Base-by-base conservation (phyloP, 2,113 vertebrate species). In the Bombycilla garrulus region DNA sequence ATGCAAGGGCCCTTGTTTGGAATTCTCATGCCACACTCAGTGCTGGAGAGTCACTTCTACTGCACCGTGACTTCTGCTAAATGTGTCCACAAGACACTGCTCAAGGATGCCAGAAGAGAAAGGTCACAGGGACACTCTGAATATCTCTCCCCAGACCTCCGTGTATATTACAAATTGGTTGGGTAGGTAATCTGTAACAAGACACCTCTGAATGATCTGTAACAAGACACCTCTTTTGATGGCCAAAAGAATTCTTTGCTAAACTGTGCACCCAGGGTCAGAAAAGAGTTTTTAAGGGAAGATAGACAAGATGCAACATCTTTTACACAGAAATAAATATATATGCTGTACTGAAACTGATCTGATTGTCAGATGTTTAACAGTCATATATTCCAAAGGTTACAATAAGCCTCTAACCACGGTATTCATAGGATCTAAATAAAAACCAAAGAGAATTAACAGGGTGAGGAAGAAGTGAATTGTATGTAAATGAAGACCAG, bases 151-250 rank as follows among this genome's bases (percentile, higher is more conserved):
- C 74, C 14, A 1, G 10, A 57, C 35, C 58, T 77, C 58, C 5
- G 14, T 90, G 60, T 88, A 29, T 26, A 36, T 93, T 93, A 94
- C 93, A 94, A 83, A 88, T 86, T 95, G 76, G 82, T 93, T 88
- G 67, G 22, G 47, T 82, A 78, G 40, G 40, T 92, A 92, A 72
- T 15, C 45, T 35, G 93, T 80, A 93, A 97, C 6, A 7, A 80
- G 94, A 97, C 47, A 92, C 95, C 18, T 67, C 24, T 83, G 67
- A 93, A 73, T 29, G 35, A 62, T 13, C 56, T 35, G 93, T 80
- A 93, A 97, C 6, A 7, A 80, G 94, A 97, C 47, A 92, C 95
- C 18, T 67, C 24, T 83, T n/a, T n/a, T n/a, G 67, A 28, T 1
- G 26, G 42, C 72, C 77, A 60, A 84, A 78, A 56, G 42, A 80